phyloP scores from a whole-genome alignment of 2,888 invertebrate genomes.

The Sarcophaga carnaria region DNA sequence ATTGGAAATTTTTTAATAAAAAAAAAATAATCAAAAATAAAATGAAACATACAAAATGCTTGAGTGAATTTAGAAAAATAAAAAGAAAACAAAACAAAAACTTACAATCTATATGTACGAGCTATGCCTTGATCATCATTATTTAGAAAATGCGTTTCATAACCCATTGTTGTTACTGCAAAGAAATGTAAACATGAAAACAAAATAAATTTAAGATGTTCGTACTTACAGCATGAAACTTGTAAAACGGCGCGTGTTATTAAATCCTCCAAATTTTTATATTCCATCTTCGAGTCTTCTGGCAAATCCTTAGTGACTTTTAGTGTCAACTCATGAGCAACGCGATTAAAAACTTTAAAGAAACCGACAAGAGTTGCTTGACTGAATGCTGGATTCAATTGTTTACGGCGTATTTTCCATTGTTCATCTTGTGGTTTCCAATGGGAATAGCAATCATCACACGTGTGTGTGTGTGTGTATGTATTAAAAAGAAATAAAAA shows the following conservation, averaged over 20 bases:
- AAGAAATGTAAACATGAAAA: not conserved
- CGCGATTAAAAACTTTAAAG: slow-evolving; percentile 77
- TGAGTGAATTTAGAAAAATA: not conserved
- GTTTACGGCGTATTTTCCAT: slow-evolving; percentile 79
- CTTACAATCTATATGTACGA: slow-evolving; percentile 77
- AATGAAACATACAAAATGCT: not conserved
- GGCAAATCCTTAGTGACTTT: slow-evolving; percentile 74
- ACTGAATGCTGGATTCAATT: slow-evolving; percentile 79
- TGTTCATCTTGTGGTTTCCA: slow-evolving; percentile 73
- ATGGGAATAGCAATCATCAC: not conserved
- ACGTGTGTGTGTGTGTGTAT: not conserved
- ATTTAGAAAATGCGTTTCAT: slow-evolving; percentile 77
- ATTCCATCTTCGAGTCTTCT: slow-evolving; percentile 72
- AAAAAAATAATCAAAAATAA: not conserved
- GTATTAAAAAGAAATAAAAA: not conserved
- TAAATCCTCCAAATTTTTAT: slow-evolving; percentile 77
- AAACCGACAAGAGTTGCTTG: slow-evolving; percentile 77
- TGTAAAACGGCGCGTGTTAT: slow-evolving; percentile 79
- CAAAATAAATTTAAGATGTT: not conserved
- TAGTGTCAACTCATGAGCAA: slow-evolving; percentile 75
- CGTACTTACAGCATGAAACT: slow-evolving; percentile 78
- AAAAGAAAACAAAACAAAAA: slow-evolving; percentile 17
- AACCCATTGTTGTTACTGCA: slow-evolving; percentile 80
- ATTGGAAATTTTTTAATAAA: not conserved
- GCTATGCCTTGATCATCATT: slow-evolving; percentile 78